Evolutionary conservation across 2,888 invertebrate genomes (phyloP).

Genomic region (Himalopsyche kuldschensis): DNA sequence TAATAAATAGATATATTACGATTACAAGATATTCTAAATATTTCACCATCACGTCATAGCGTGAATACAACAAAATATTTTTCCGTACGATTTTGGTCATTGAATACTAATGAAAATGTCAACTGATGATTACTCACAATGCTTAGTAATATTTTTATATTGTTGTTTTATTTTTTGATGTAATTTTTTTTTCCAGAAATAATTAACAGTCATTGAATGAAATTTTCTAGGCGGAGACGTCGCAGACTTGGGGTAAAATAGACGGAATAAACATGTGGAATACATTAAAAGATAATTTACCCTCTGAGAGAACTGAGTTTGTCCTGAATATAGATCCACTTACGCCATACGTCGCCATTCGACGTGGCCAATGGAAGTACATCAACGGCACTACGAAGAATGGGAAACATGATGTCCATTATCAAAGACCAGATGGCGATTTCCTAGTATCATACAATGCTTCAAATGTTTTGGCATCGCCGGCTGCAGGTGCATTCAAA

Average conservation of each 20-base stretch:
- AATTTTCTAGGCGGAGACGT: constrained; percentile 46
- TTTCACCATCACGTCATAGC: too few relatives aligned
- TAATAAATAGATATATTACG: too few relatives aligned
- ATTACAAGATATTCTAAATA: too few relatives aligned
- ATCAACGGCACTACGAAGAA: constrained; percentile 60
- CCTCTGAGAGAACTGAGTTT: constrained; percentile 65
- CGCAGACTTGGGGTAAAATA: constrained; percentile 45
- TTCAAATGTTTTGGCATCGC: constrained; percentile 51
- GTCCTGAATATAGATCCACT: constrained; percentile 88
- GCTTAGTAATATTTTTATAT: too few relatives aligned
- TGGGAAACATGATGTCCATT: constrained; percentile 49
- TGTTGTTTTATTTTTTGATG: too few relatives aligned
- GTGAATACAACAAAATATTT: too few relatives aligned
- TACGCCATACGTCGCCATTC: constrained; percentile 69
- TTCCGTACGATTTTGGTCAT: too few relatives aligned
- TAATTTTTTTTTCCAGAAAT: too few relatives aligned
- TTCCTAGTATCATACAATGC: constrained; percentile 47
- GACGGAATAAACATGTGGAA: constrained; percentile 82
- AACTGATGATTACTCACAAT: too few relatives aligned
- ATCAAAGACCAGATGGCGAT: constrained; percentile 48
- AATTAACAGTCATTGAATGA: too few relatives aligned
- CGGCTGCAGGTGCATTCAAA: constrained; percentile 52
- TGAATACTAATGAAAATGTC: too few relatives aligned
- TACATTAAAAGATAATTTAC: constrained; percentile 61
- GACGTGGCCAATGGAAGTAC: constrained; percentile 75